Base-by-base conservation (phyloP, 2,797 vertebrate species). In the Mionectes olivaceus region DNA sequence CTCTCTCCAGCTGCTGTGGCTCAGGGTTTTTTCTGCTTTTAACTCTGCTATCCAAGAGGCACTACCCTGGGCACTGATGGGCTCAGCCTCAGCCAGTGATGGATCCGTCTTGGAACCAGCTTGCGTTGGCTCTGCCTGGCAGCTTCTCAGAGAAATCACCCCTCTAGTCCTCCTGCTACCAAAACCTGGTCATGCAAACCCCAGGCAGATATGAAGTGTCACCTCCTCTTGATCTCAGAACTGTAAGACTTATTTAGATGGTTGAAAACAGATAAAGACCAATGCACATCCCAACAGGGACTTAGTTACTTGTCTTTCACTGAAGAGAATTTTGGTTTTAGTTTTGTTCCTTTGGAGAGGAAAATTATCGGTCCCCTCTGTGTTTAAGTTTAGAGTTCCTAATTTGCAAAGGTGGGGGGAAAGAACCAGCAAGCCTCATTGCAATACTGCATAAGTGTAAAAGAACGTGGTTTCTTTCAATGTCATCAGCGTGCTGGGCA, bases 21-120 rank as follows among this genome's bases (percentile, higher is more conserved):
- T 30, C 30, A 41, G 35, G 8, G 2, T 23, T 49, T 49, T 27
- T 18, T n/a, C 30, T 24, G 9, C 27, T 63, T 41, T 56, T 27
- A 49, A 32, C 33, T 43, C 19, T 33, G 9, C 17, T 70, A 4
- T 32, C 19, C 10, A 50, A 39, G 55, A 81, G 9, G 19, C 2
- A 3, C 22, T 35, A 4, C 11, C 32, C 32, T 27, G 3, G 4
- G 21, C 1, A 0, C 19, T 68, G 24, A 63, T 30, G 35, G 44
- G 17, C 35, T 91, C 11, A 16, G 32, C 35, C 18, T 49, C 68
- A 56, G 41, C 10, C n/a, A 53, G 28, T 11, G 15, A 14, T 6
- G 8, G 5, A 7, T 59, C 46, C 10, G 1, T 50, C 30, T 69
- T 41, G 35, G 46, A 68, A 19, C 25, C 1, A 1, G 28, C 19